Evolutionary conservation across 2,113 vertebrate genomes (phyloP).

Genomic region (Hypocryptadius cinnamomeus): DNA sequence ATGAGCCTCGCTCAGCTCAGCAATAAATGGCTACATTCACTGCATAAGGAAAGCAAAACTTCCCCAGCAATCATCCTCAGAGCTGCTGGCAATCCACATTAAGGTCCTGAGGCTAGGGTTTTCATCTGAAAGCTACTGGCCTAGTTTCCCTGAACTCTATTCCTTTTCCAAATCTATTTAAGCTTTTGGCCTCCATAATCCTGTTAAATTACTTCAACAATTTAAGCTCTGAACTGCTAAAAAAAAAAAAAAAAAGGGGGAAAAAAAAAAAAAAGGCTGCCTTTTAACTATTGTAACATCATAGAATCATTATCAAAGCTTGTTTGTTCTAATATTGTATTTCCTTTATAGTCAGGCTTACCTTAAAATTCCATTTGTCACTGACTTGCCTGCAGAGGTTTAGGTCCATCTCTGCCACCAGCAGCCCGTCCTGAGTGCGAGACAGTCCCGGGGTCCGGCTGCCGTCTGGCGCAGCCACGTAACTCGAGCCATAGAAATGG

Average conservation of each 20-base stretch:
- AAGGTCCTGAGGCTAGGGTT: not conserved
- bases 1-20: not conserved
- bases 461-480: constrained; percentile 85
- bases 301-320: not conserved
- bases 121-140: not conserved
- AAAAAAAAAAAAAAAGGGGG: not conserved
- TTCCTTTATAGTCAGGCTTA: constrained; percentile 38
- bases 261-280: not conserved
- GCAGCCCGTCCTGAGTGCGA: constrained; percentile 81
- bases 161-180: not conserved
- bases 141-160: not conserved
- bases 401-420: constrained; percentile 87
- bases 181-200: not conserved
- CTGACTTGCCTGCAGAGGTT: constrained; percentile 90
- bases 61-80: not conserved
- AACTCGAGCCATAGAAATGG: constrained; percentile 95
- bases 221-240: not conserved
- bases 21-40: accelerated
- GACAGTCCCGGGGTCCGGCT: constrained; percentile 88
- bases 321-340: not conserved
- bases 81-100: not conserved
- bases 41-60: not conserved
- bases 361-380: constrained; percentile 95
- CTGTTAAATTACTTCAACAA: not conserved
- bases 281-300: not conserved